These are phyloP conservation scores for Dolichallabes microphthalmus DNA, from an alignment of 2,113 vertebrate genomes.

Conservation along the genomic window DNA sequence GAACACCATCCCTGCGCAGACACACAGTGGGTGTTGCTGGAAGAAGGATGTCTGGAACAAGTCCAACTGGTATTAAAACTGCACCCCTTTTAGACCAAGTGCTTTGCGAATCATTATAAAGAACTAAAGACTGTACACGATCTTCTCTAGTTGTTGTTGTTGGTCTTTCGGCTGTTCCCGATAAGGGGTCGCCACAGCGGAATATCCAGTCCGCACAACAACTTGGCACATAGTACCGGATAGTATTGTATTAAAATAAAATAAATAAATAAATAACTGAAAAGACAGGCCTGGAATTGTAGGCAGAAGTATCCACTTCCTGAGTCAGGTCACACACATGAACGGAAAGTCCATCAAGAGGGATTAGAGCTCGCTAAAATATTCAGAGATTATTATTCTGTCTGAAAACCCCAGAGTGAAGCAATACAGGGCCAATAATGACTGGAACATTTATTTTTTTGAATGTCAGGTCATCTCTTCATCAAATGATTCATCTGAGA, in stretches of 20 bases:
- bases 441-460: constrained; percentile 36
- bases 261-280: not conserved
- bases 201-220: too few relatives aligned
- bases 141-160: too few relatives aligned
- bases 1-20: not conserved
- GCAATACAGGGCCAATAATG: constrained; percentile 40
- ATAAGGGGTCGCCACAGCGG: too few relatives aligned
- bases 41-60: not conserved
- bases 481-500: constrained; percentile 1
- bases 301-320: constrained; percentile 28
- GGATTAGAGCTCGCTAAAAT: constrained; percentile 45
- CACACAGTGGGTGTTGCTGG: not conserved
- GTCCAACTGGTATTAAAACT: not conserved
- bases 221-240: too few relatives aligned
- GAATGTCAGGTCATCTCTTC: constrained; percentile 37
- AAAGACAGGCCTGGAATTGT: not conserved
- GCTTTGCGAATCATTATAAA: not conserved
- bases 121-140: not conserved
- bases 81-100: not conserved
- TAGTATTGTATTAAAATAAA: too few relatives aligned
- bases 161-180: too few relatives aligned
- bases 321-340: constrained; percentile 43
- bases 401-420: constrained; percentile 35
- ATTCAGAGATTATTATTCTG: constrained; percentile 54
- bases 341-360: constrained; percentile 40